Conservation (phyloP, 1,140 invertebrate genomes). For the Heliothis subflexa region DNA sequence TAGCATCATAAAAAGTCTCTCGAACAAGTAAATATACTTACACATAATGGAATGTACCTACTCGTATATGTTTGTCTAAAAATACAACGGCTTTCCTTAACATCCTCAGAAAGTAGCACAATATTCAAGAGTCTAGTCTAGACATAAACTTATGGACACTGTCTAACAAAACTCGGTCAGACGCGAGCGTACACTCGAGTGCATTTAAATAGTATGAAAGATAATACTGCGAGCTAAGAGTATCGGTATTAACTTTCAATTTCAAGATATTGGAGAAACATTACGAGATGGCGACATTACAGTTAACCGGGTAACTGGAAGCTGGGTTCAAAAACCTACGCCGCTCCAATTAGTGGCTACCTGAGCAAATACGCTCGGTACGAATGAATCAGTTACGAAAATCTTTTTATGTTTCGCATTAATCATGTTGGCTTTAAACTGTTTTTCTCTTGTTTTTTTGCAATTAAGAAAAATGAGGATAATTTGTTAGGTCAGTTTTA, state of each 20-base stretch:
- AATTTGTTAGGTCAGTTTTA: too few species aligned
- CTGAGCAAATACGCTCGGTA: slow-evolving; percentile 31
- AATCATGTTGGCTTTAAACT: too few species aligned
- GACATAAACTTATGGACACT: neutral
- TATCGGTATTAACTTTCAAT: slow-evolving; percentile 21
- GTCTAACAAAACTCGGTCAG: slow-evolving; percentile 6
- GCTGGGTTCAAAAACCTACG: slow-evolving; percentile 11
- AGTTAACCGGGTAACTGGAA: slow-evolving; percentile 21
- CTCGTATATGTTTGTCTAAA: too few species aligned
- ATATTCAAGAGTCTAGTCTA: neutral
- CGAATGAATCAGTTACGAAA: neutral
- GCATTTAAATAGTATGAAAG: slow-evolving; percentile 18
- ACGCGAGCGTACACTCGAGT: neutral
- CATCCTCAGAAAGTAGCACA: neutral
- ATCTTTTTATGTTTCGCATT: too few species aligned
- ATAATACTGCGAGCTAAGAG: slow-evolving; percentile 3
- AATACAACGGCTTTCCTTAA: neutral
- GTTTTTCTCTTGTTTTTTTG: too few species aligned
- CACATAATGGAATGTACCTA: too few species aligned
- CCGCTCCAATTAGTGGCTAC: slow-evolving; percentile 60
- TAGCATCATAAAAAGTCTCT: too few species aligned
- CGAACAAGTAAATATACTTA: too few species aligned
- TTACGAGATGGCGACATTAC: slow-evolving; percentile 22
- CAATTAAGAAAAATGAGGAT: too few species aligned
- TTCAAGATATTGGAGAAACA: slow-evolving; percentile 20